Evolutionary conservation across 2,113 vertebrate genomes (phyloP).

Genomic region (Hyperopisus bebe): DNA sequence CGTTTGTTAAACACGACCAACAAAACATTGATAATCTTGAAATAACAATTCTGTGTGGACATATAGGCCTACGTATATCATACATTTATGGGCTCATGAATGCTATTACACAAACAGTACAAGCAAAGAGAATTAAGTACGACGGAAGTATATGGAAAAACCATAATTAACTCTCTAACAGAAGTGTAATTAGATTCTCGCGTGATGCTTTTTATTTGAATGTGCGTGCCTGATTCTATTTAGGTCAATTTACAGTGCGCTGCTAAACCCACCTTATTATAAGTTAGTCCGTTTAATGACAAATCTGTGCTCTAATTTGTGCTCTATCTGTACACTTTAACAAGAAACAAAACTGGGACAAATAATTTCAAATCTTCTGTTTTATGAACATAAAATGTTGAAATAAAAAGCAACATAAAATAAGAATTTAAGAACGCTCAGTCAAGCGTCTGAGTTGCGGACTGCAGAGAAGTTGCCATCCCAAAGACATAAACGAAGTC

Average conservation of each 20-base stretch:
- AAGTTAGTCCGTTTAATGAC: background rate
- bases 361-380: background rate
- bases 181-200: background rate
- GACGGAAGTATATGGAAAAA: background rate
- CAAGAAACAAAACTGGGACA: background rate
- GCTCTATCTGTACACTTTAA: background rate
- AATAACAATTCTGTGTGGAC: background rate
- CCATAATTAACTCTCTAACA: background rate
- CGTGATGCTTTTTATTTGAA: background rate
- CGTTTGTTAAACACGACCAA: background rate
- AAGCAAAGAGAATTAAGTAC: background rate
- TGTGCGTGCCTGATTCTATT: background rate
- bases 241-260: background rate
- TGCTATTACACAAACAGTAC: background rate
- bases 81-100: background rate
- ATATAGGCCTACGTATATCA: background rate
- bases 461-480: background rate
- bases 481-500: background rate
- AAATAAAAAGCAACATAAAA: background rate
- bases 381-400: background rate
- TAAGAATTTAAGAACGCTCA: background rate
- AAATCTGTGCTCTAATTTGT: background rate
- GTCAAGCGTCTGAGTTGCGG: background rate
- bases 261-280: background rate
- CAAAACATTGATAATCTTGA: background rate